Conservation (phyloP, 2,888 invertebrate species). For the Eupithecia centaureata region DNA sequence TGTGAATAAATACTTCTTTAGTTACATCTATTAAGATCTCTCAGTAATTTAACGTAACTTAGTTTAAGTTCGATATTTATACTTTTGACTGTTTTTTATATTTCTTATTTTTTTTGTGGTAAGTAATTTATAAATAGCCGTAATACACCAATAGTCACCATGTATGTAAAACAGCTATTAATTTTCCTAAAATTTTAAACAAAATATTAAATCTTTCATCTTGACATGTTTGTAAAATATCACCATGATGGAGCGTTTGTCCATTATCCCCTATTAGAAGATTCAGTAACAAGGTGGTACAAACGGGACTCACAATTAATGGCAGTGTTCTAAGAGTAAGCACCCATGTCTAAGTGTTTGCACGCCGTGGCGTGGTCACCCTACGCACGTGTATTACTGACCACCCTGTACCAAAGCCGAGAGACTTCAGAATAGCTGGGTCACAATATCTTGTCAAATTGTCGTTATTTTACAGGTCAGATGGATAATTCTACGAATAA, state of each 20-base stretch:
- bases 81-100: too few species aligned
- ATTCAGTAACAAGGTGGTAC: slow-evolving; percentile 21
- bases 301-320: slow-evolving; percentile 39
- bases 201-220: neutral
- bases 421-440: slow-evolving; percentile 8
- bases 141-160: too few species aligned
- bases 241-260: neutral
- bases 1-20: too few species aligned
- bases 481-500: too few species aligned
- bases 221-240: neutral
- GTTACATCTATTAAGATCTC: too few species aligned
- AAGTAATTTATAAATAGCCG: too few species aligned
- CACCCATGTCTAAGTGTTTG: slow-evolving; percentile 55
- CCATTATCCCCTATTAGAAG: slow-evolving; percentile 25
- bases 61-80: too few species aligned
- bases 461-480: neutral
- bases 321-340: slow-evolving; percentile 41
- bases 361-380: slow-evolving; percentile 50
- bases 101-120: too few species aligned
- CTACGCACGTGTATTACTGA: slow-evolving; percentile 46
- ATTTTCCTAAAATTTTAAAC: too few species aligned
- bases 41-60: too few species aligned
- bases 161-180: neutral
- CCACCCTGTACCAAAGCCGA: slow-evolving; percentile 43
- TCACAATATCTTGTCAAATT: neutral